A percentile compares a stretch with the other conserved stretches of the same genome.
Conservation (phyloP, 2,797 vertebrate genomes). For the Sebastes minor region DNA sequence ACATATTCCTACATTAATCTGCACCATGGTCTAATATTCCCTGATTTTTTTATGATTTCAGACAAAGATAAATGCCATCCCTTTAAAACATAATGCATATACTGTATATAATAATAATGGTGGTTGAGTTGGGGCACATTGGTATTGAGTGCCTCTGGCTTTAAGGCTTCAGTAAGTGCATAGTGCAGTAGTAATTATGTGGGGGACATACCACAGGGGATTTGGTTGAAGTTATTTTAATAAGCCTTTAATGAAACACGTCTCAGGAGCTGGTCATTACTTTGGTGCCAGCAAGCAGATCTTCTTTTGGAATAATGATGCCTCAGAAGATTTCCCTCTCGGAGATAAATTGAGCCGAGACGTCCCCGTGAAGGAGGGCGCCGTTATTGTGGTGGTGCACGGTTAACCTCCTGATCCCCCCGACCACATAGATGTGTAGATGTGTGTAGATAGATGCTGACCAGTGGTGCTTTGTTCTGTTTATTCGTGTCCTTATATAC, state of each 20-base stretch:
- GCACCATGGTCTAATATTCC: too few species aligned
- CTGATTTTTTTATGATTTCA: background rate
- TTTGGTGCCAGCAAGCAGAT: constrained; percentile 49
- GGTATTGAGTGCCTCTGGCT: constrained; percentile 23
- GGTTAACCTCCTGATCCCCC: background rate
- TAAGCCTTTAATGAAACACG: constrained; percentile 76
- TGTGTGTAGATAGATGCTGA: background rate
- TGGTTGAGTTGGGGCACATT: background rate
- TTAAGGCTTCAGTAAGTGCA: constrained; percentile 26
- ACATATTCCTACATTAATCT: too few species aligned
- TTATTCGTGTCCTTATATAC: constrained; percentile 49
- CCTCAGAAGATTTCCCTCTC: constrained; percentile 43
- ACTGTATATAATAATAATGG: background rate
- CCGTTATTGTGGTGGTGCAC: constrained; percentile 24
- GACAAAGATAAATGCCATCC: background rate
- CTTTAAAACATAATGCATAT: background rate
- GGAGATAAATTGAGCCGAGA: constrained; percentile 28
- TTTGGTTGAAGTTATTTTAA: constrained; percentile 68
- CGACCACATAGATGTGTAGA: background rate
- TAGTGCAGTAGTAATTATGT: constrained; percentile 59
- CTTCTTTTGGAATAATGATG: constrained; percentile 48
- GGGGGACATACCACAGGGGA: constrained; percentile 66
- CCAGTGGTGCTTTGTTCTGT: constrained; percentile 18
- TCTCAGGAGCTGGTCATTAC: constrained; percentile 50
- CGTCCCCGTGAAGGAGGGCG: background rate